Base-by-base conservation (phyloP, 2,888 invertebrate genomes). In the Galeopsomyia nigrocyanea region DNA sequence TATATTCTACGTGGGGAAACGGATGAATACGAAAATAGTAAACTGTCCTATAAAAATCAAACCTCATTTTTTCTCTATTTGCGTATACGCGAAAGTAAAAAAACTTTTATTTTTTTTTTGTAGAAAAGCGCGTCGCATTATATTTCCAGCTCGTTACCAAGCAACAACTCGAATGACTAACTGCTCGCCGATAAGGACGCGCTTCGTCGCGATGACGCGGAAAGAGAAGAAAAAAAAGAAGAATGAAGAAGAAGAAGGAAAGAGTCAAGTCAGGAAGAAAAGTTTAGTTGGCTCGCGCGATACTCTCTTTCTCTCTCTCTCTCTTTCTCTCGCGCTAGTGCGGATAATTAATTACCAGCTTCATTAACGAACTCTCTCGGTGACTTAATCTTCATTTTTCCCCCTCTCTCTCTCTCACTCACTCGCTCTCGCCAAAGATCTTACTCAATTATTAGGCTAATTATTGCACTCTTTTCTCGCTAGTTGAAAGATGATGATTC, bases 341-440 rank as follows among this genome's bases (percentile, higher is more conserved):
- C 49, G 65, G 68, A 61, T 73, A 68, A 68, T 73, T 73, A 73
- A 73, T 73, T 73, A 56, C 68, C 60, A 31, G 51, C 73, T 73
- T 73, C 73, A 73, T 73, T 73, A 73, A 65, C 60, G 51, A 47
- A 65, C 16, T 63, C 63, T 58, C 67, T 57, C 62, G 26, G 50
- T 26, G 64, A 64, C 60, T 73, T 68, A 68, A 68, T 73, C 73
- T 73, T 65, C 68, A 68, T 73, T 68, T 73, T 73, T 73, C 62
- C 47, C 56, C 31, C 16, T 63, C 46, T 50, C 56, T 53, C 14
- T 26, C 21, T 62, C 46, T 55, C 22, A 51, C 47, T 50, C 31
- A 19, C 0, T 26, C 3, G 13, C 47, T 71, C 61, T 58, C 61
- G 68, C 56, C 19, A 58, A 73, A 21, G 62, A 71, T 65, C 68